Evolutionary conservation across 2,113 vertebrate species (phyloP), one percentile per base, ranked within the genome.

Genomic region (Thunnus maccoyii): DNA sequence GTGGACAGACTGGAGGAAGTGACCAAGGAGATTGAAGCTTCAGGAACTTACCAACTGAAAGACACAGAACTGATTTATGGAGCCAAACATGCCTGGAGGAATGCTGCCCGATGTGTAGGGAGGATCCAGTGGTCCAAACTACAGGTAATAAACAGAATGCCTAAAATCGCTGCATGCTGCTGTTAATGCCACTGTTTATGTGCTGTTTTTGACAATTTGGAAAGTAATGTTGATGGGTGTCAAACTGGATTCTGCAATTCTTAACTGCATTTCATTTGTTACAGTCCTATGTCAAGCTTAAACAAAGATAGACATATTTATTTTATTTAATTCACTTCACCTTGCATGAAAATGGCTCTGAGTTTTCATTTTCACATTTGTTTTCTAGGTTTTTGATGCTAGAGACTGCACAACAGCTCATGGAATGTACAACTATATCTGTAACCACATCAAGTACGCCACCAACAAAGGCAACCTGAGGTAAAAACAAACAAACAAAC

Each of bases 111-210:
- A 10, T 99, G 98, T 0, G 97, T 99, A 0, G 98, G 98, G 72
- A 95, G 98, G 89, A 99, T 99, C 86, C 98, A 99, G 94, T 99
- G 98, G 98, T 99, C 98, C 90, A 99, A 99, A 91, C 94, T 99
- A 56, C 98, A 99, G 97, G 98, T 98, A 47, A n/a, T n/a, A 5
- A 14, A 36, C 22, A 52, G 5, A 8, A 12, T 4, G 8, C 1
- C 12, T 22, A 2, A 30, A 25, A 27, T 58, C 15, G 54, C n/a
- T 57, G 44, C 51, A 56, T 18, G 36, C 20, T n/a, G 12, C 0
- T 36, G 17, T 12, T 14, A 2, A 3, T 14, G 20, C 12, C n/a
- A 5, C 17, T 63, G 47, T 75, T 54, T 67, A 15, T 1, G n/a
- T 30, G 46, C 9, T 27, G 22, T 56, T 48, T 56, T 48, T 20